These are phyloP conservation scores for Microplitis demolitor DNA, from an alignment of 1,140 invertebrate genomes.

Conservation along the genomic window DNA sequence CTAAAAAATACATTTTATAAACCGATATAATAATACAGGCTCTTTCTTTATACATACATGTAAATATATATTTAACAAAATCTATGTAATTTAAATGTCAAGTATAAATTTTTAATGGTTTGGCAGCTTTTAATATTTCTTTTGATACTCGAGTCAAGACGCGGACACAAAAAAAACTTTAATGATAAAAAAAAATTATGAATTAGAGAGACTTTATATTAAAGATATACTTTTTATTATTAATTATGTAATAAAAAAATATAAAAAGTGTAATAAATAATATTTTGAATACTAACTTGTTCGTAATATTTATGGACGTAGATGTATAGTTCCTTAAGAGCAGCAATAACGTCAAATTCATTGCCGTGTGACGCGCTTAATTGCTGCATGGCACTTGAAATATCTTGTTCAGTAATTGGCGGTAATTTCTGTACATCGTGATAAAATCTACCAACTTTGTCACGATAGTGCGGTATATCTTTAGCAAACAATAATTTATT, in stretches of 20 bases:
- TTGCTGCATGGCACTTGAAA: slow-evolving; percentile 90
- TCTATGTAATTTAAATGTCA: neutral
- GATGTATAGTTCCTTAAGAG: slow-evolving; percentile 91
- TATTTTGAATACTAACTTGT: slow-evolving; percentile 69
- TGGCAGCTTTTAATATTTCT: too few relatives aligned
- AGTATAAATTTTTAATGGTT: too few relatives aligned
- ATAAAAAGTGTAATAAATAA: slow-evolving; percentile 15
- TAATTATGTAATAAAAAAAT: neutral
- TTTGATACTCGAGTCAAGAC: neutral
- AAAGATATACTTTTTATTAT: too few relatives aligned
- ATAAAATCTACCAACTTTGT: slow-evolving; percentile 89
- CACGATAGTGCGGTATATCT: slow-evolving; percentile 87
- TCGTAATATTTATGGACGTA: slow-evolving; percentile 93
- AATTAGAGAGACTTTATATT: neutral
- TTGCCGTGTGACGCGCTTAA: slow-evolving; percentile 84
- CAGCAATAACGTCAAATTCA: slow-evolving; percentile 88
- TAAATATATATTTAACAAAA: too few relatives aligned
- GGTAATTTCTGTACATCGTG: slow-evolving; percentile 81
- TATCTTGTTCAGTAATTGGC: slow-evolving; percentile 89
- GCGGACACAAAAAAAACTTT: neutral
- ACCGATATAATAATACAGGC: neutral
- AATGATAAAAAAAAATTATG: neutral
- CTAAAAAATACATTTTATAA: slow-evolving; percentile 55
- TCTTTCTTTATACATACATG: neutral
- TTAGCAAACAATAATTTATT: slow-evolving; percentile 95